Conservation (phyloP, 1,140 invertebrate species). For the Drosophila leontia region DNA sequence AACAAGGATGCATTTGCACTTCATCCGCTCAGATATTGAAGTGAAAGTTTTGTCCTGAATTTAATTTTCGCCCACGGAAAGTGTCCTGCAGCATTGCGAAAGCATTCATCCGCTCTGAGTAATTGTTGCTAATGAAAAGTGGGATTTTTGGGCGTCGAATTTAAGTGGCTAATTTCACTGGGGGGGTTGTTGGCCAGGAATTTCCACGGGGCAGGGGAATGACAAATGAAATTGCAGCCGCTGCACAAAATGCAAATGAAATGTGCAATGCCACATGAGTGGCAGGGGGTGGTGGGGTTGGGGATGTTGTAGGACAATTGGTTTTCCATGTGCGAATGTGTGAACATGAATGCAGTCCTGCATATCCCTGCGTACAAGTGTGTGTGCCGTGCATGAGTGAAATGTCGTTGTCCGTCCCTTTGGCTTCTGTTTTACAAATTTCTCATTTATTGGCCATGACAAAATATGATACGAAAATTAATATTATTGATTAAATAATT, state of each 20-base stretch:
- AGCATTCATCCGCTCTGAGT: conserved; percentile 67
- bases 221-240: conserved; percentile 79
- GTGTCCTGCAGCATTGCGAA: conserved; percentile 47
- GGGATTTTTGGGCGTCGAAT: conserved; percentile 30
- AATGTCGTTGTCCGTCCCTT: conserved; percentile 62
- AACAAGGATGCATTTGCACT: conserved; percentile 50
- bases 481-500: conserved; percentile 85
- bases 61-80: conserved; percentile 39
- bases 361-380: conserved; percentile 5
- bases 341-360: conserved; percentile 64
- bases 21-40: conserved; percentile 46
- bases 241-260: conserved; percentile 82
- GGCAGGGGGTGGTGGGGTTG: not conserved
- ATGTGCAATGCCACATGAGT: conserved; percentile 58
- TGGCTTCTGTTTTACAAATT: conserved; percentile 77
- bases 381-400: conserved; percentile 65
- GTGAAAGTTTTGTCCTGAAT: conserved; percentile 69
- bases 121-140: conserved; percentile 79
- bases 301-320: conserved; percentile 61
- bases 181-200: conserved; percentile 43
- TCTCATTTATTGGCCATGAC: conserved; percentile 81
- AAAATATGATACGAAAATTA: conserved; percentile 85
- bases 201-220: conserved; percentile 20
- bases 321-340: conserved; percentile 60
- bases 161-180: conserved; percentile 80